Evolutionary conservation across 1,140 invertebrate species (phyloP).

Genomic region (Coelopa frigida): DNA sequence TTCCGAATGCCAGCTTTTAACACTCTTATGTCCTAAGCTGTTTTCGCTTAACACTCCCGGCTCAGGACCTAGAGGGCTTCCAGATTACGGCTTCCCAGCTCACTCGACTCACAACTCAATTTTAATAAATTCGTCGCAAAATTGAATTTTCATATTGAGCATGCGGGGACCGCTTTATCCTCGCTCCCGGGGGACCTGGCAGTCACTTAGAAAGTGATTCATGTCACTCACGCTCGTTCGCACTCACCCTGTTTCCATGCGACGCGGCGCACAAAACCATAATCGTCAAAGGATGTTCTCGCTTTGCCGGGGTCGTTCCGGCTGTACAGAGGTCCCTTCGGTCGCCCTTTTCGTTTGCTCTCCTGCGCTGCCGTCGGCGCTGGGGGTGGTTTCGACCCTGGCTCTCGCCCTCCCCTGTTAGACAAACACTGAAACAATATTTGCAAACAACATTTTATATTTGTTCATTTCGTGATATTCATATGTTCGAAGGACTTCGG

Average conservation of each 20-base stretch:
- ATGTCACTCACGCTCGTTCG: constrained; percentile 30
- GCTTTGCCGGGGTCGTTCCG: not conserved
- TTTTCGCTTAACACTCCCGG: too few relatives aligned
- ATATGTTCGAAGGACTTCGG: too few relatives aligned
- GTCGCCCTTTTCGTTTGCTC: constrained; percentile 1
- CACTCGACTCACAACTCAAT: too few relatives aligned
- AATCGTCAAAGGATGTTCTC: constrained; percentile 4
- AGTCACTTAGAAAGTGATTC: constrained; percentile 40
- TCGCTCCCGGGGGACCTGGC: not conserved
- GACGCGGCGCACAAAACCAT: not conserved
- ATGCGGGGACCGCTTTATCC: too few relatives aligned
- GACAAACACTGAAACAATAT: not conserved
- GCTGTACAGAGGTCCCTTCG: too few relatives aligned
- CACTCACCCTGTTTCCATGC: constrained; percentile 12
- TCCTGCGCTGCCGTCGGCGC: not conserved
- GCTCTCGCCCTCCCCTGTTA: not conserved
- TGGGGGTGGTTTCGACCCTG: not conserved
- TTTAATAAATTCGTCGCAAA: constrained; percentile 43
- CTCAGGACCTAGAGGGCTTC: too few relatives aligned
- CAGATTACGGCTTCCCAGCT: too few relatives aligned
- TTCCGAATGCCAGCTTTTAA: too few relatives aligned
- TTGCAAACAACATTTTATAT: not conserved
- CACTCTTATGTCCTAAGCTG: too few relatives aligned
- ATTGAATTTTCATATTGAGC: constrained; percentile 45
- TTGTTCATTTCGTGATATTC: too few relatives aligned